These are phyloP conservation scores for Masticophis lateralis DNA, from an alignment of 2,797 vertebrate species.

Conservation along the genomic window DNA sequence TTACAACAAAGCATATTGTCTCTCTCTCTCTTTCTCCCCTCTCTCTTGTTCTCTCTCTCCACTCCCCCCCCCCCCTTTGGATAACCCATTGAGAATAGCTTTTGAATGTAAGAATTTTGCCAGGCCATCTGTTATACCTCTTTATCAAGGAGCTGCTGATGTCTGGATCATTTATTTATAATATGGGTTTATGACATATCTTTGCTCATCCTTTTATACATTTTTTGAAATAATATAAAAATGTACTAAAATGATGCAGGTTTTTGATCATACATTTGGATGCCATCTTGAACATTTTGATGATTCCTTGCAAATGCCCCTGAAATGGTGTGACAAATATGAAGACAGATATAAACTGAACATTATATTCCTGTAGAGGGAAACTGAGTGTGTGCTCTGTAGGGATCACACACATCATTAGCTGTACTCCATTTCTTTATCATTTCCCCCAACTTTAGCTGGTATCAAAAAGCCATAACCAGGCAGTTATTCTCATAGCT, in stretches of 20 bases:
- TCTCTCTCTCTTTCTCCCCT: background rate
- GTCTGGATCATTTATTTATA: background rate
- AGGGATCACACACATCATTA: background rate
- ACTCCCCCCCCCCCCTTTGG: rapidly evolving
- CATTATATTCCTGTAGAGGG: background rate
- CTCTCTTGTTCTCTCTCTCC: background rate
- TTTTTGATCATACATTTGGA: background rate
- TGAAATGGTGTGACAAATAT: background rate
- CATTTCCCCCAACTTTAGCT: background rate
- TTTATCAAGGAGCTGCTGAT: background rate
- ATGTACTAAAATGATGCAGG: background rate
- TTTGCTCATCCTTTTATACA: background rate
- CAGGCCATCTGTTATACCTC: background rate
- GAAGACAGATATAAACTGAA: background rate
- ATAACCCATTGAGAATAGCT: background rate
- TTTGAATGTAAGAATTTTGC: background rate
- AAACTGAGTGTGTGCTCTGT: background rate
- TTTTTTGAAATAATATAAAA: background rate
- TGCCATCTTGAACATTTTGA: background rate
- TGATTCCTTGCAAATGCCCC: background rate
- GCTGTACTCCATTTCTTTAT: background rate
- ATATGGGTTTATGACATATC: background rate
- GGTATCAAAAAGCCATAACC: background rate
- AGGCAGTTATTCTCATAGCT: background rate
- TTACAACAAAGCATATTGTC: background rate